Base-by-base conservation (phyloP, 1,140 invertebrate species). In the Euschistus heros region DNA sequence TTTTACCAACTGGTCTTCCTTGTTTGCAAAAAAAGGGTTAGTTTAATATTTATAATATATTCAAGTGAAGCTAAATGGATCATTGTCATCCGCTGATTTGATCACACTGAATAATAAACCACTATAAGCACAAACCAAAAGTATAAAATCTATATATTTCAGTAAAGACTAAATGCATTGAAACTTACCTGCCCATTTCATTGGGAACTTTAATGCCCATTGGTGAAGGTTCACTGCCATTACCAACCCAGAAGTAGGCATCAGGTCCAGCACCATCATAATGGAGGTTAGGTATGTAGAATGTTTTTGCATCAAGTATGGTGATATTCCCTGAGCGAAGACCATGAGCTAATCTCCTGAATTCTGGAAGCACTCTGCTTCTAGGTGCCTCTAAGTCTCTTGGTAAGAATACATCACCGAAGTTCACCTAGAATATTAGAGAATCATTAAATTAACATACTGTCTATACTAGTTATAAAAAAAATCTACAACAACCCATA, bases 201-300 rank as follows among this genome's bases (percentile, higher is more conserved):
- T 94, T 93, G 0, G 89, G 87, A 0, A 95, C 89, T 79, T 93
- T 94, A 67, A 84, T 84, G 18, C 91, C 91, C 73, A 86, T 84
- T n/a, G 85, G 77, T 71, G 82, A 85, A 0, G 92, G 92, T 71
- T 91, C 85, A 0, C 80, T 77, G 0, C 91, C 92, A 70, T 85
- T 92, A 7, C 92, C 92, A 6, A 94, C 91, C 89, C 89, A 94
- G 75, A 96, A 96, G 74, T 91, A 94, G 6, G 91, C 90, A 73
- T 94, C 91, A 2, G 90, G 88, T 0, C 88, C 90, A 14, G 84
- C 86, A 8, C 92, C 92, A 71, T 95, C 91, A 71, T 94, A 96
- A 73, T 93, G 89, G 54, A 96, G 77, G 77, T 94, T 92, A 4
- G 92, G 91, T 69, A 95, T 94, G 74, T 92, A 92, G 73, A 96